phyloP scores from a whole-genome alignment of 2,888 invertebrate species.

The Anorthoa munda region DNA sequence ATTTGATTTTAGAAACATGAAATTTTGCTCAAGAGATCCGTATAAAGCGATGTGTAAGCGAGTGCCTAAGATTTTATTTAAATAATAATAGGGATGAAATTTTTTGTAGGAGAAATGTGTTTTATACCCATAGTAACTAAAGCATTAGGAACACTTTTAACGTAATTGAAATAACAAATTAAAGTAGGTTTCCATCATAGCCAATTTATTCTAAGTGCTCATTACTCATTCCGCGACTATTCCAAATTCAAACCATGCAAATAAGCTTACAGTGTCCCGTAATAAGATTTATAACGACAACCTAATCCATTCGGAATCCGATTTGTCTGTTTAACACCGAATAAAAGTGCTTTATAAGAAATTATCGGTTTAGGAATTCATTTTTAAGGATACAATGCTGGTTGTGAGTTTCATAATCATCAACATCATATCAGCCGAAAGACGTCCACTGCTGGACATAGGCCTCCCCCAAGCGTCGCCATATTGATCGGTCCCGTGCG shows the following conservation, averaged over 20 bases:
- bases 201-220: constrained; percentile 64
- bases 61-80: no score
- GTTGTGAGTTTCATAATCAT: background rate
- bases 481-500: no score
- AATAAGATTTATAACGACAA: constrained; percentile 81
- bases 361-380: constrained; percentile 45
- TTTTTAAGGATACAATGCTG: constrained; percentile 14
- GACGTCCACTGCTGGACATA: no score
- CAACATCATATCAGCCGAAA: no score
- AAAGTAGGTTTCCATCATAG: constrained; percentile 35
- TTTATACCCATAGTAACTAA: background rate
- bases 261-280: constrained; percentile 72
- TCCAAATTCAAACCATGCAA: constrained; percentile 72
- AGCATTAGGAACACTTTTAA: background rate
- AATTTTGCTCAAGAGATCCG: no score
- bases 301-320: constrained; percentile 79
- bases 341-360: constrained; percentile 71
- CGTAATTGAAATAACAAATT: constrained; percentile 1
- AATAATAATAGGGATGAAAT: no score
- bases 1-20: no score
- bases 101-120: no score
- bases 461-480: no score
- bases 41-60: no score
- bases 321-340: constrained; percentile 78
- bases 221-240: constrained; percentile 57